Base-by-base conservation (phyloP, 2,113 vertebrate genomes). In the Epinephelus lanceolatus region DNA sequence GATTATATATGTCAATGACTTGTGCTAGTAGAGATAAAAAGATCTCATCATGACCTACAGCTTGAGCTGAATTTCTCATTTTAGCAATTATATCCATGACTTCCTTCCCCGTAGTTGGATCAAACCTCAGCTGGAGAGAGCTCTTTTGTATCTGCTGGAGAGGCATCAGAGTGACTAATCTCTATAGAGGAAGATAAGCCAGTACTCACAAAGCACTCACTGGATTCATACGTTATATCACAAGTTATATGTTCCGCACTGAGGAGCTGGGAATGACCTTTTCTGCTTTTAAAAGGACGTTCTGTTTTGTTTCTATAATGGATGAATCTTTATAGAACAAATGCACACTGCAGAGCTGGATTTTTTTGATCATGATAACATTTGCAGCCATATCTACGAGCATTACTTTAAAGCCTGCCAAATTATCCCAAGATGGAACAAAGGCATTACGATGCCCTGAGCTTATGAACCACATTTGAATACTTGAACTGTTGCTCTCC, bases 141-240 rank as follows among this genome's bases (percentile, higher is more conserved):
- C 62, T 76, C 76, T 59, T 86, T 85, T 83, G 83, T 89, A 84
- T 85, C 81, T 85, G 84, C 65, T 69, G 61, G 73, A 57, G 70
- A 84, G 65, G 63, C 78, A 76, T 92, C 86, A 77, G 76, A 73
- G 76, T 78, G 88, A 86, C 88, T 88, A 86, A 92, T 93, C 90
- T 90, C 80, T 83, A 69, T 12, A 79, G 69, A 56, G 42, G 80
- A 78, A 74, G 87, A 89, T 93, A 85, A 86, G 81, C 73, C 86
- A 78, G 37, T 68, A 49, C 45, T 86, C 86, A 79, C 78, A 87
- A 89, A 88, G 81, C 80, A 19, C 68, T 88, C 68, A 18, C 56
- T 80, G 70, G 74, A 62, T 78, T 76, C 53, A 79, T 51, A 13
- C 56, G 80, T 57, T 21, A 69, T 68, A 72, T 82, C 71, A 84